Evolutionary conservation across 2,888 invertebrate species (phyloP).

Genomic region (Melanostoma mellinum): DNA sequence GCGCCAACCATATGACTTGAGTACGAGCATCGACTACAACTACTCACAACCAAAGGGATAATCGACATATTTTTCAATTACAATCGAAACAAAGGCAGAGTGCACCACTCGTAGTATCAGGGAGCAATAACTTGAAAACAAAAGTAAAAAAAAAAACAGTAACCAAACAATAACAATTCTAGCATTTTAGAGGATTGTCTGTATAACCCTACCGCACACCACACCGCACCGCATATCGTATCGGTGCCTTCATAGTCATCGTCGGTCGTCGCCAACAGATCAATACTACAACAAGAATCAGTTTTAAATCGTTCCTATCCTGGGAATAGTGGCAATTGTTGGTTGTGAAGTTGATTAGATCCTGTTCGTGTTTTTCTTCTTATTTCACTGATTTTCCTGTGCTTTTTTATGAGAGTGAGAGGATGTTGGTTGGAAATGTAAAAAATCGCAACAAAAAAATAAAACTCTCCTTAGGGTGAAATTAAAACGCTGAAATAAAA

Average conservation of each 20-base stretch:
- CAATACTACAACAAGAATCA: constrained; percentile 59
- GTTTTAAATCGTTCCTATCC: constrained; percentile 54
- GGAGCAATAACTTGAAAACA: constrained; percentile 48
- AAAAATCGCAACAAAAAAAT: constrained; percentile 22
- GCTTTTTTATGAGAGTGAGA: not conserved
- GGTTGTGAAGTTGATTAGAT: constrained; percentile 70
- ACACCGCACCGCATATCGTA: not conserved
- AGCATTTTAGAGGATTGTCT: constrained; percentile 43
- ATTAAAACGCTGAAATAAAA: constrained; percentile 72
- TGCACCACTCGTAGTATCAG: constrained; percentile 10
- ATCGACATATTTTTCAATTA: constrained; percentile 68
- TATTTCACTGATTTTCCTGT: constrained; percentile 71
- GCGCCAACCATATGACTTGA: constrained; percentile 2
- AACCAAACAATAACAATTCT: constrained; percentile 61
- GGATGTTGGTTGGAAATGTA: not conserved
- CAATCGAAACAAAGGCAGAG: constrained; percentile 54
- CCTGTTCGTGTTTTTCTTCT: constrained; percentile 64
- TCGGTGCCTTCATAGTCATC: not conserved
- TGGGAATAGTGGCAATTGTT: constrained; percentile 70
- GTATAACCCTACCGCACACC: not conserved
- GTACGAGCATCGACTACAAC: constrained; percentile 16
- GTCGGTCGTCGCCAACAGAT: constrained; percentile 22
- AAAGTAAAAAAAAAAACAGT: constrained; percentile 53
- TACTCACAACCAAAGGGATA: constrained; percentile 46
- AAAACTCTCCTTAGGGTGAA: constrained; percentile 66